Percentiles rank a stretch among this genome's conserved stretches.
phyloP scores from a whole-genome alignment of 2,113 vertebrate genomes.

The Tonatia bakeri region DNA sequence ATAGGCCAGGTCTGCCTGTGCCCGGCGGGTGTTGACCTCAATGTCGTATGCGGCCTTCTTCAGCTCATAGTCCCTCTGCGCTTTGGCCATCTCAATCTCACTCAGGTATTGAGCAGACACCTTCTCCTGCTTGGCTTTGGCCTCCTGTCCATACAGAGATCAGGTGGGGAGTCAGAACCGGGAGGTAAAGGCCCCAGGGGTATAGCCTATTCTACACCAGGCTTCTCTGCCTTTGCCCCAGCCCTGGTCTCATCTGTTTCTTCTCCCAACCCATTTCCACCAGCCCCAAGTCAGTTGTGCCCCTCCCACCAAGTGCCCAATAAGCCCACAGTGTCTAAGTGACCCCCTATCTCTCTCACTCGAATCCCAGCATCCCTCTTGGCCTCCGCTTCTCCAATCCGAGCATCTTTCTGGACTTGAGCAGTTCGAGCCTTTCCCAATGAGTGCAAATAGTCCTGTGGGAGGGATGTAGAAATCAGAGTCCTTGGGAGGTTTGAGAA shows the following conservation, averaged over 20 bases:
- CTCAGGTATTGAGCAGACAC: constrained; percentile 92
- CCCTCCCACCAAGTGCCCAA: neutral
- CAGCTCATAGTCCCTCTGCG: constrained; percentile 92
- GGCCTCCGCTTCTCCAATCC: constrained; percentile 93
- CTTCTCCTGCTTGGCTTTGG: constrained; percentile 91
- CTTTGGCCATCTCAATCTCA: constrained; percentile 95
- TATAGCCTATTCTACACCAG: neutral
- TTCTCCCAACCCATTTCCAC: neutral
- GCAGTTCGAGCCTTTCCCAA: constrained; percentile 93
- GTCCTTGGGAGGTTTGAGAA: neutral
- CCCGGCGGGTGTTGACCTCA: constrained; percentile 92
- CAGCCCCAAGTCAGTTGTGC: no score
- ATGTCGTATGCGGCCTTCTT: constrained; percentile 91
- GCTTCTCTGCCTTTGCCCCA: neutral
- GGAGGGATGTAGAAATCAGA: neutral
- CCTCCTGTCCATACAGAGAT: constrained; percentile 82
- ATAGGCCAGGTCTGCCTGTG: constrained; percentile 92
- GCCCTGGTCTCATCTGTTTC: neutral
- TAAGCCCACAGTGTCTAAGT: neutral
- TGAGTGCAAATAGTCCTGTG: constrained; percentile 90
- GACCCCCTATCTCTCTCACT: constrained; percentile 72
- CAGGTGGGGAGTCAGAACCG: neutral
- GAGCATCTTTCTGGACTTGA: constrained; percentile 92
- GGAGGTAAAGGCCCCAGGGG: neutral
- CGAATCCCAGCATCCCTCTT: constrained; percentile 91